Conservation (phyloP, 1,140 invertebrate genomes). For the Argopecten irradians region DNA sequence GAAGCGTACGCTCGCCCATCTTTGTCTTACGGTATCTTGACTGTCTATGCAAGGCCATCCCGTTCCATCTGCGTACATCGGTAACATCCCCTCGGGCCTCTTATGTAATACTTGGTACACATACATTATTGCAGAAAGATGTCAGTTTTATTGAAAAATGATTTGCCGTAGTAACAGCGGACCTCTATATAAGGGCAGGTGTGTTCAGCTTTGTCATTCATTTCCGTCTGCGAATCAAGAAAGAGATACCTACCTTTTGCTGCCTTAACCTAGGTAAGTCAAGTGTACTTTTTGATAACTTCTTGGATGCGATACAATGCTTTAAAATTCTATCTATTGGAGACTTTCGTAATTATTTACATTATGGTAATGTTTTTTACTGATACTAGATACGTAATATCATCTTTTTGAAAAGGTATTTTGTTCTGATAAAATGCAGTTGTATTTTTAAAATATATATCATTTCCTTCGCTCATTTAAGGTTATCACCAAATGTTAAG, state of each 20-base stretch:
- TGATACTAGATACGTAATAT: too few species aligned
- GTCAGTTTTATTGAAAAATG: conserved; percentile 1
- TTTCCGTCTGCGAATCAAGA: background rate
- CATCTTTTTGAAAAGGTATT: too few species aligned
- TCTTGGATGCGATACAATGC: too few species aligned
- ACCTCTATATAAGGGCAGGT: background rate
- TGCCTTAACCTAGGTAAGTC: background rate
- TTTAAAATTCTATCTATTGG: too few species aligned
- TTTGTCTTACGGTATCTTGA: background rate
- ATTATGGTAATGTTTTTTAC: too few species aligned
- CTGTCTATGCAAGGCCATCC: background rate
- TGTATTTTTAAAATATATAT: too few species aligned
- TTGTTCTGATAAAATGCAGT: too few species aligned
- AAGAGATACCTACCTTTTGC: background rate
- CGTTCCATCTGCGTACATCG: background rate
- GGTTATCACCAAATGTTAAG: too few species aligned
- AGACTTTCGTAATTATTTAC: too few species aligned
- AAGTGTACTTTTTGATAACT: too few species aligned
- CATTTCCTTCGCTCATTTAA: too few species aligned
- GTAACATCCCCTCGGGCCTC: background rate
- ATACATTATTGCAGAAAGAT: background rate
- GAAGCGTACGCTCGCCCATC: background rate
- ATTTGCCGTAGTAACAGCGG: background rate
- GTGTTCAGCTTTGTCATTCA: background rate
- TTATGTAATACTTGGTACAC: background rate